Conservation (phyloP, 2,113 vertebrate genomes). For the Delphinus delphis region DNA sequence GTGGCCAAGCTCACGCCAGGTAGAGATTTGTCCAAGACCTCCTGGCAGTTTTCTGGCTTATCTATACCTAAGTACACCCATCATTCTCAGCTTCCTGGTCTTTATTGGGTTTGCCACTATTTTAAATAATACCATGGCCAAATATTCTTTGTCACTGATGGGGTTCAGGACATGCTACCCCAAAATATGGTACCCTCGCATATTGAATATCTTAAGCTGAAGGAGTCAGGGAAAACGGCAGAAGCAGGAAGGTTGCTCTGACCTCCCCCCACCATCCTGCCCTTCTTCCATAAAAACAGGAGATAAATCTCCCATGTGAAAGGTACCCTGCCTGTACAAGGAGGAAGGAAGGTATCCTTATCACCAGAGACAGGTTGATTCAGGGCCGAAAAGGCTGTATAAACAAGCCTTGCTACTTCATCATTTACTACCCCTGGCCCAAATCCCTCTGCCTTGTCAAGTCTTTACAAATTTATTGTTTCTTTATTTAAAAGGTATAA, state of each 20-base stretch:
- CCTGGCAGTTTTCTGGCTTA: neutral
- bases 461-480: neutral
- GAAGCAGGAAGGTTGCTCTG: neutral
- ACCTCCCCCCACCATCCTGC: neutral
- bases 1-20: neutral
- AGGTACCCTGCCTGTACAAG: neutral
- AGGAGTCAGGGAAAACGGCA: neutral
- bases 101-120: neutral
- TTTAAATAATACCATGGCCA: neutral
- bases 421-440: neutral
- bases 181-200: neutral
- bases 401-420: neutral
- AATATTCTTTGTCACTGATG: neutral
- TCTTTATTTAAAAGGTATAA: neutral
- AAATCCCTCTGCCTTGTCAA: neutral
- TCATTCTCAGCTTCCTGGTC: neutral
- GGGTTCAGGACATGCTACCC: neutral
- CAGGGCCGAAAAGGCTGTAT: neutral
- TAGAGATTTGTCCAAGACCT: neutral
- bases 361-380: neutral
- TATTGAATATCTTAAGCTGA: neutral
- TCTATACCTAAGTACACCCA: rapidly evolving
- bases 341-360: neutral
- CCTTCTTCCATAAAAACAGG: neutral
- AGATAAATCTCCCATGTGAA: neutral